Base-by-base conservation (phyloP, 2,113 vertebrate species). In the Calyptommatus sinebrachiatus region DNA sequence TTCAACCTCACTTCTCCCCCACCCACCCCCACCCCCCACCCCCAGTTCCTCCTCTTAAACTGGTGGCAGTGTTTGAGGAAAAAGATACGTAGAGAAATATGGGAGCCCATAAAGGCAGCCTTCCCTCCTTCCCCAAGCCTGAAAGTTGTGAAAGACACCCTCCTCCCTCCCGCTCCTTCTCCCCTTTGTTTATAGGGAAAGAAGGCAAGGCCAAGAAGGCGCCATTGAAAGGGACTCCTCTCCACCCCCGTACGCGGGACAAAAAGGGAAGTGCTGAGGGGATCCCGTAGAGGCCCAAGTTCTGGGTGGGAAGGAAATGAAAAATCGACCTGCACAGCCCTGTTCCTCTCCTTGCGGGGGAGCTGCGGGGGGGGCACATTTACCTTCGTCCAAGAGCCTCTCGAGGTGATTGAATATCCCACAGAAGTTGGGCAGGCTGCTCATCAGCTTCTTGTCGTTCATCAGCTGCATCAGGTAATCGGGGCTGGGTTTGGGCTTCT, bases 381-480 rank as follows among this genome's bases (percentile, higher is more conserved):
- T 95, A 98, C 98, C 97, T 96, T 99, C 98, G 87, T 99, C 98
- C 94, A 99, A 94, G 78, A 99, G 96, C 92, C 98, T 92, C 94
- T 99, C 98, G 86, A 99, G 97, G 92, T 99, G 98, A 95, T 97
- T 98, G 94, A 99, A 99, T 94, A 99, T 98, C 92, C 97, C 97
- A 89, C 97, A 98, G 95, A 99, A 99, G 97, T 99, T 99, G 84
- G 98, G 98, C 89, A 99, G 96, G 82, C 97, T 98, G 92, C 97
- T 98, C 97, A 98, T 99, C 88, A 99, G 96, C 92, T 99, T 99
- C 94, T 97, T 94, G 92, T 99, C 97, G 96, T 99, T 99, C 97
- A 99, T 99, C 82, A 99, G 95, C 95, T 99, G 98, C 97, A 99
- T 99, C 88, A 99, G 95, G 90, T 99, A 99, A 95, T 99, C 98